phyloP scores from a whole-genome alignment of 92 coral and sea anemone species.

The Porites lobata region DNA sequence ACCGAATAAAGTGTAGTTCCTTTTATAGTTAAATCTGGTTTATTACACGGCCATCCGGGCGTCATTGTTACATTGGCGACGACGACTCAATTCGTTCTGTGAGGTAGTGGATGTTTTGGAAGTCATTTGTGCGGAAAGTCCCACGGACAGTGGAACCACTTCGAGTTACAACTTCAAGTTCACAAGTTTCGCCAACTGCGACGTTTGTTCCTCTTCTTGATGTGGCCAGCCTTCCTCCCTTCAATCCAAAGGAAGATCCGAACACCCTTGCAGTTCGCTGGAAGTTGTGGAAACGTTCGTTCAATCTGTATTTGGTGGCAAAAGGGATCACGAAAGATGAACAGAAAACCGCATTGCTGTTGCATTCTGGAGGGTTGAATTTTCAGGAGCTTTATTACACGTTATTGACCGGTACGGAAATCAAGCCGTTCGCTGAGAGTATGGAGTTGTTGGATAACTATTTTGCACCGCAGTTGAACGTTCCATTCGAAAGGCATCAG shows the following conservation, averaged over 20 bases:
- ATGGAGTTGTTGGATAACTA: constrained; percentile 35
- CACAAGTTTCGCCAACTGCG: constrained; percentile 8
- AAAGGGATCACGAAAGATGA: constrained; percentile 28
- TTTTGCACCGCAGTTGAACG: constrained; percentile 53
- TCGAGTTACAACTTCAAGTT: background rate
- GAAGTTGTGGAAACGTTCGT: constrained; percentile 9
- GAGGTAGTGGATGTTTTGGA: no score
- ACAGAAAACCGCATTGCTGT: constrained; percentile 38
- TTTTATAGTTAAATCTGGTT: background rate
- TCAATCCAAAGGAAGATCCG: constrained; percentile 18
- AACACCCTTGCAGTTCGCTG: constrained; percentile 16
- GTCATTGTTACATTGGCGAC: background rate
- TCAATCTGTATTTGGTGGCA: constrained; percentile 22
- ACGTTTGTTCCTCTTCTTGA: constrained; percentile 19
- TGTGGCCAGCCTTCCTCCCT: constrained; percentile 42
- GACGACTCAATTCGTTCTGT: no score
- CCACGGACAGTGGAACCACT: no score
- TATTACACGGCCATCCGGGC: background rate
- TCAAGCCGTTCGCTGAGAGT: constrained; percentile 10
- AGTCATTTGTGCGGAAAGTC: no score
- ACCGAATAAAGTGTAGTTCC: background rate
- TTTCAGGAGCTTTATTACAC: constrained; percentile 38
- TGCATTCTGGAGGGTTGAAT: constrained; percentile 34
- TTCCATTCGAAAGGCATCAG: constrained; percentile 56
- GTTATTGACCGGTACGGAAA: constrained; percentile 13